Conservation (phyloP, 2,113 vertebrate genomes). For the Vulpes ferrilata region DNA sequence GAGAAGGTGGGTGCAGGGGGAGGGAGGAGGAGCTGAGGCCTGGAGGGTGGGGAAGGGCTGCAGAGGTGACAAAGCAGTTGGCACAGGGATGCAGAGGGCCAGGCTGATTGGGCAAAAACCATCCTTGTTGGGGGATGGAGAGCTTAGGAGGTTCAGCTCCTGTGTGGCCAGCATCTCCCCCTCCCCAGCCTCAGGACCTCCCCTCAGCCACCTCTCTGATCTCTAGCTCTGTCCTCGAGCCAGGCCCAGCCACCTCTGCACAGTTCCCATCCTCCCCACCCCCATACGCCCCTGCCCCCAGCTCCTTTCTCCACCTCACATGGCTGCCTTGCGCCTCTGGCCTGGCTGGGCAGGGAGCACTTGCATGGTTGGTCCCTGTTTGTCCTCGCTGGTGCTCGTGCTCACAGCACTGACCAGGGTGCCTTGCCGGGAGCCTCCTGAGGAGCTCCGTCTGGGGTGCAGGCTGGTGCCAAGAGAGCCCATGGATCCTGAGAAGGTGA, state of each 20-base stretch:
- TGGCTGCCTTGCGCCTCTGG: background rate
- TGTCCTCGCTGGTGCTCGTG: fast-evolving
- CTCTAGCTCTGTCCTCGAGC: background rate
- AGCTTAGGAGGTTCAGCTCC: background rate
- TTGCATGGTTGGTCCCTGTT: background rate
- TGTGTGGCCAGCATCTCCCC: no score
- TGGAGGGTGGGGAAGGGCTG: background rate
- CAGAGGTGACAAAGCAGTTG: background rate
- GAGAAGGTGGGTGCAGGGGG: background rate
- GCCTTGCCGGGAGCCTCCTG: background rate
- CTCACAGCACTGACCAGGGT: background rate
- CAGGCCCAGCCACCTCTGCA: background rate
- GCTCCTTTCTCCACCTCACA: fast-evolving
- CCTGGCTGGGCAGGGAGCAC: background rate
- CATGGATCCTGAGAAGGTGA: fast-evolving
- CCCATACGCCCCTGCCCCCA: fast-evolving
- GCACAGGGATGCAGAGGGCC: background rate
- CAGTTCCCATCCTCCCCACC: fast-evolving
- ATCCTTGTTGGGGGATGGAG: background rate
- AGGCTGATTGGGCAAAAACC: background rate
- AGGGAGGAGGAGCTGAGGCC: background rate
- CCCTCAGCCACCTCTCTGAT: background rate
- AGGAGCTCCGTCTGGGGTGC: background rate
- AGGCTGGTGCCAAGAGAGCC: background rate
- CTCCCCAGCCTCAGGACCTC: fast-evolving